phyloP scores from a whole-genome alignment of 2,797 vertebrate genomes.

The Argya squamiceps region DNA sequence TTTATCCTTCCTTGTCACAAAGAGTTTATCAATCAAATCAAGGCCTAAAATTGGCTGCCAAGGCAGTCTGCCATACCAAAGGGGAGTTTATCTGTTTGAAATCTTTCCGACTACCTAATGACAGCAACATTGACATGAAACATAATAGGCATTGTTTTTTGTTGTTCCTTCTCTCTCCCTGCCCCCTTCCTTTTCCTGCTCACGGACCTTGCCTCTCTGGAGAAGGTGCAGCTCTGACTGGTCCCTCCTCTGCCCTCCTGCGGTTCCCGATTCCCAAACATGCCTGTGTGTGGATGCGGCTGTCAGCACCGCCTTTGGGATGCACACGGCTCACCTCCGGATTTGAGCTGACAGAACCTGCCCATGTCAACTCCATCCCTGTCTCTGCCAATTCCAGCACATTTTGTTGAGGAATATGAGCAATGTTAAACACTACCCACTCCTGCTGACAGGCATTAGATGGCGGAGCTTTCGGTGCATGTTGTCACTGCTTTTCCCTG shows the following conservation, averaged over 20 bases:
- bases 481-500: slow-evolving; percentile 63
- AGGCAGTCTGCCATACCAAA: slow-evolving; percentile 79
- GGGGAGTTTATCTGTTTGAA: slow-evolving; percentile 83
- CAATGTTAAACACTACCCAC: slow-evolving; percentile 24
- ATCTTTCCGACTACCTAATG: slow-evolving; percentile 79
- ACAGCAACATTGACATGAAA: slow-evolving; percentile 78
- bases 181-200: not conserved
- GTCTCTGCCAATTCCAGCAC: slow-evolving; percentile 58
- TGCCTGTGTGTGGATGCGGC: slow-evolving; percentile 46
- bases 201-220: not conserved
- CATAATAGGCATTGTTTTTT: slow-evolving; percentile 72
- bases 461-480: slow-evolving; percentile 8
- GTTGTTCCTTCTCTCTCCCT: slow-evolving; percentile 39
- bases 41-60: slow-evolving; percentile 81
- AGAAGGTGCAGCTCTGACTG: not conserved
- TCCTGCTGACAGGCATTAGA: slow-evolving; percentile 67
- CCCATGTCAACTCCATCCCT: slow-evolving; percentile 64
- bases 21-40: slow-evolving; percentile 90
- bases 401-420: slow-evolving; percentile 53
- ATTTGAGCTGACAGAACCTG: slow-evolving; percentile 71
- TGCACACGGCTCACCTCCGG: slow-evolving; percentile 38
- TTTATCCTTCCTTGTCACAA: slow-evolving; percentile 86
- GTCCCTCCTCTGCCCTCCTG: not conserved
- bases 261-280: not conserved
- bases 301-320: slow-evolving; percentile 61